Evolutionary conservation across 2,113 vertebrate genomes (phyloP), one percentile per base, ranked within the genome.

Genomic region (Elgaria multicarinata): DNA sequence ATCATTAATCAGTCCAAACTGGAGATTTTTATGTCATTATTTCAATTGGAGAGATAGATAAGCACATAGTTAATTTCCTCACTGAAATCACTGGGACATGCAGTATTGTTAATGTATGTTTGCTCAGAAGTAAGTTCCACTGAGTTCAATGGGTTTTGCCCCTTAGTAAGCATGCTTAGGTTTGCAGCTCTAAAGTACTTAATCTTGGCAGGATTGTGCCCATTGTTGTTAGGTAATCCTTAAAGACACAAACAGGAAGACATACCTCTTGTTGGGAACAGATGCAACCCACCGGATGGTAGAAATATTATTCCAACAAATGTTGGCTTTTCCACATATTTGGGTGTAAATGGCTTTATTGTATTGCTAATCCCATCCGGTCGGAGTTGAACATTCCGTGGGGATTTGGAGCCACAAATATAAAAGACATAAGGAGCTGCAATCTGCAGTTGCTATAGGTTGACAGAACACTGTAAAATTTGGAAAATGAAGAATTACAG

Each of bases 261-360:
- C 67, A 64, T 83, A 93, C 42, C 4, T 91, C 42, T 92, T 83
- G 75, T 66, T 62, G 84, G 62, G 89, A 86, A 91, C 81, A 77
- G 76, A 79, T 83, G 67, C 64, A 76, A 75, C 46, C 91, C 44
- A 67, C 87, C 88, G 31, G 91, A 86, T 92, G 92, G 71, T 50
- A 33, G 36, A 93, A 92, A 94, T 91, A 91, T 92, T 94, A 90
- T 94, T 95, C 46, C 74, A 92, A 92, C 13, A 89, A 94, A 93
- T 86, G 81, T 90, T 91, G 92, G 72, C 69, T 84, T 6, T 69
- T 90, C 69, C 76, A 90, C 67, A 89, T 77, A 36, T 58, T 74
- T 76, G n/a, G 58, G 18, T 83, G 44, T 76, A 92, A 91, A 83
- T 74, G 22, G 2, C 18, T 90, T 84, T 87, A 64, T 83, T 90